Base-by-base conservation (phyloP, 2,888 invertebrate genomes). In the Podotricha telesiphe region DNA sequence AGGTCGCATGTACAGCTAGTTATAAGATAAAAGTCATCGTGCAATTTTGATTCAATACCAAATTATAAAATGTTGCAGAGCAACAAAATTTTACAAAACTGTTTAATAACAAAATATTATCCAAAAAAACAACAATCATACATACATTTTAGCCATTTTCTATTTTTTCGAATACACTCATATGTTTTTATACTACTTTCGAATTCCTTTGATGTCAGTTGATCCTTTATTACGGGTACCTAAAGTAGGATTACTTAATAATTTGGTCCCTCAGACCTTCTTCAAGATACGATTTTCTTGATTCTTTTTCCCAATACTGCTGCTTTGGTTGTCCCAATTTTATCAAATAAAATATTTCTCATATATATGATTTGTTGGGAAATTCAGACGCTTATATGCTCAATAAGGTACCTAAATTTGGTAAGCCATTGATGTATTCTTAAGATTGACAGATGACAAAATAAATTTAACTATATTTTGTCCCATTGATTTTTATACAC, bases 211-310 rank as follows among this genome's bases (percentile, higher is more conserved):
- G 59, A 59, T 22, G 45, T 28, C 17, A 45, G 22, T 45, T 59
- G 59, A 68, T 70, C 65, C 61, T 20, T 62, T 55, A 62, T 68
- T 61, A 55, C 62, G 55, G 53, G 22, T 4, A 28, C 59, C 45
- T 45, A 59, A 53, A 65, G 53, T 2, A 47, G 61, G 70, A 70
- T 70, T 68, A 68, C 61, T 65, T 56, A 51, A 55, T 42, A 67
- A 67, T 70, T 65, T 61, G 45, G 40, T 15, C 51, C 17, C 10
- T 50, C 62, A 34, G 15, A 62, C n/a, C 50, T 50, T 19, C 50
- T 50, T 11, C 2, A n/a, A 48, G 62, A 48, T 37, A 62, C 34
- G 28, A 47, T 48, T 62, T 59, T 42, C 5, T 22, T 28, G 62
- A 48, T 48, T n/a, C n/a, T n/a, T n/a, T 48, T 62, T 48, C n/a